A percentile compares a stretch with the other conserved stretches of the same genome.
These are phyloP conservation scores for Ostrea denselamellosa DNA, from an alignment of 1,140 invertebrate species.

Conservation along the genomic window DNA sequence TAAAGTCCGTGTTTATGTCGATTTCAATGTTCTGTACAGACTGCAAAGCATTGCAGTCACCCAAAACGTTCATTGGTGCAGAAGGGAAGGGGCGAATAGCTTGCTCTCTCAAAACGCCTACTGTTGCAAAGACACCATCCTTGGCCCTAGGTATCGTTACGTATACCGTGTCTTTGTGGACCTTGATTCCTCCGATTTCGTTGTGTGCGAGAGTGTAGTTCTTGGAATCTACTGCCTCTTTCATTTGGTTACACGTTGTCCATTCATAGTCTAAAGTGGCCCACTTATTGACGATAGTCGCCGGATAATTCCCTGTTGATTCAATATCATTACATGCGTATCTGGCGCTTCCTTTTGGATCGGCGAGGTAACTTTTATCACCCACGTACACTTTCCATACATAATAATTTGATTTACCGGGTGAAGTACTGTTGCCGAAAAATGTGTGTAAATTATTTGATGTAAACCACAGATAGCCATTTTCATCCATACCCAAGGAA, in stretches of 20 bases:
- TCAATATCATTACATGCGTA: not conserved
- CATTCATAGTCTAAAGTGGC: slow-evolving; percentile 32
- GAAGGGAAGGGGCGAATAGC: slow-evolving; percentile 63
- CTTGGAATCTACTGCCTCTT: not conserved
- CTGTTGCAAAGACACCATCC: slow-evolving; percentile 60
- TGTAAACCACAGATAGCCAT: slow-evolving; percentile 54
- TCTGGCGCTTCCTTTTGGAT: not conserved
- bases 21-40: slow-evolving; percentile 68
- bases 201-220: slow-evolving; percentile 22
- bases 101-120: not conserved
- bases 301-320: not conserved
- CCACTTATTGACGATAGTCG: slow-evolving; percentile 31
- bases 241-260: not conserved
- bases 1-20: slow-evolving; percentile 65
- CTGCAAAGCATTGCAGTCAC: slow-evolving; percentile 66
- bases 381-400: slow-evolving; percentile 54
- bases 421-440: slow-evolving; percentile 17
- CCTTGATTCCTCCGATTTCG: slow-evolving; percentile 15
- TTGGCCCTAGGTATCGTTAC: slow-evolving; percentile 65
- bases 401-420: slow-evolving; percentile 42
- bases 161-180: slow-evolving; percentile 58
- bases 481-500: slow-evolving; percentile 48
- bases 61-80: slow-evolving; percentile 63
- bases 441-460: slow-evolving; percentile 52
- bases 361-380: slow-evolving; percentile 48